Conservation (phyloP, 2,888 invertebrate genomes). For the Oscheius sp. region DNA sequence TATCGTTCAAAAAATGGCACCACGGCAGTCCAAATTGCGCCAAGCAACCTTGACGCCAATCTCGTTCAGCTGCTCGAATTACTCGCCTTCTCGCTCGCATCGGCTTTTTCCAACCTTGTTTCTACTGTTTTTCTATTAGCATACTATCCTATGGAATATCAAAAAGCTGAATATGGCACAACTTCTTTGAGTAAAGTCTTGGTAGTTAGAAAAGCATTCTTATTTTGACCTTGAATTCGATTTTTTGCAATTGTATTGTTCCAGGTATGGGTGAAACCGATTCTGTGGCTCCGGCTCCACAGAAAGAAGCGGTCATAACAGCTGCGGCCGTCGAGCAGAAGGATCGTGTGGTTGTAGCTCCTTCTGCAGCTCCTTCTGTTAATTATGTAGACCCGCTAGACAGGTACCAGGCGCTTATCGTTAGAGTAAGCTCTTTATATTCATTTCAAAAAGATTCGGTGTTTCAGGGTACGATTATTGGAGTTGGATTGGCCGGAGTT, state of each 20-base stretch:
- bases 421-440: slow-evolving; percentile 55
- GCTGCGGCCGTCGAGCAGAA: slow-evolving; percentile 13
- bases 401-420: slow-evolving; percentile 62
- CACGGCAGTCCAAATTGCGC: not conserved
- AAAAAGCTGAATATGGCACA: too few species aligned
- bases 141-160: too few species aligned
- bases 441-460: not conserved
- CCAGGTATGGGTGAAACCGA: slow-evolving; percentile 37
- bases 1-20: too few species aligned
- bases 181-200: too few species aligned
- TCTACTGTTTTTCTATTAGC: too few species aligned
- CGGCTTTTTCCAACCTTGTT: too few species aligned
- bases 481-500: slow-evolving; percentile 66
- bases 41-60: not conserved
- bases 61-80: too few species aligned
- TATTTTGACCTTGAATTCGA: not conserved
- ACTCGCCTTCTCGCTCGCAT: too few species aligned
- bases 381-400: slow-evolving; percentile 65
- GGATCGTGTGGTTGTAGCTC: not conserved
- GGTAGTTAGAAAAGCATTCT: too few species aligned
- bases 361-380: not conserved
- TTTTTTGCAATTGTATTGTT: not conserved
- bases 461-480: slow-evolving; percentile 71
- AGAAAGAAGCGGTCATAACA: slow-evolving; percentile 12
- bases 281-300: slow-evolving; percentile 28